Percentiles rank a stretch among this genome's conserved stretches.
Conservation (phyloP, 2,113 vertebrate genomes). For the Megaptera novaeangliae region DNA sequence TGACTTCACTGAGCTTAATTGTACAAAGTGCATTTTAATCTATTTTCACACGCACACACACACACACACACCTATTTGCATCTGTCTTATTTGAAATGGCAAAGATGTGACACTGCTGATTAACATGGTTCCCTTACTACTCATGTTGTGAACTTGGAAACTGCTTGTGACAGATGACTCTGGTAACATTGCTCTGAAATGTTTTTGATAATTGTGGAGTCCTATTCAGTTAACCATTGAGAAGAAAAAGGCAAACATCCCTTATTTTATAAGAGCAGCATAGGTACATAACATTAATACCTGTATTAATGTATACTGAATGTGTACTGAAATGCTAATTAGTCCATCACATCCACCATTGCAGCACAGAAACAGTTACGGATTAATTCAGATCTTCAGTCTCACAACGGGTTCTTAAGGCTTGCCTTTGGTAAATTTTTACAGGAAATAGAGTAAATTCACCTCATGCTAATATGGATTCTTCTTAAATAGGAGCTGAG, state of each 20-base stretch:
- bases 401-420: background rate
- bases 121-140: background rate
- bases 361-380: background rate
- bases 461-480: background rate
- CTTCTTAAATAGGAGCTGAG: background rate
- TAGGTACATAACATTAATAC: background rate
- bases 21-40: background rate
- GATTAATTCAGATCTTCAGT: background rate
- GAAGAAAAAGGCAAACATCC: background rate
- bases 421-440: background rate
- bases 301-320: background rate
- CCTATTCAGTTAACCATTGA: background rate
- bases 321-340: background rate
- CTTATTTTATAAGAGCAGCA: background rate
- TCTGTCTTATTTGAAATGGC: background rate
- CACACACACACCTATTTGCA: background rate
- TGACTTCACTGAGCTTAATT: background rate
- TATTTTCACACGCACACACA: background rate
- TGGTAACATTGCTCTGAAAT: background rate
- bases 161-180: slow-evolving; percentile 8
- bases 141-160: slow-evolving; percentile 53
- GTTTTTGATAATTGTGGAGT: slow-evolving; percentile 11
- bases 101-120: background rate
- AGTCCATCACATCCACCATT: background rate
- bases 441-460: background rate